Percentiles rank a stretch among this genome's conserved stretches.
These are phyloP conservation scores for Thalassoma bifasciatum DNA, from an alignment of 2,113 vertebrate genomes.

Conservation along the genomic window DNA sequence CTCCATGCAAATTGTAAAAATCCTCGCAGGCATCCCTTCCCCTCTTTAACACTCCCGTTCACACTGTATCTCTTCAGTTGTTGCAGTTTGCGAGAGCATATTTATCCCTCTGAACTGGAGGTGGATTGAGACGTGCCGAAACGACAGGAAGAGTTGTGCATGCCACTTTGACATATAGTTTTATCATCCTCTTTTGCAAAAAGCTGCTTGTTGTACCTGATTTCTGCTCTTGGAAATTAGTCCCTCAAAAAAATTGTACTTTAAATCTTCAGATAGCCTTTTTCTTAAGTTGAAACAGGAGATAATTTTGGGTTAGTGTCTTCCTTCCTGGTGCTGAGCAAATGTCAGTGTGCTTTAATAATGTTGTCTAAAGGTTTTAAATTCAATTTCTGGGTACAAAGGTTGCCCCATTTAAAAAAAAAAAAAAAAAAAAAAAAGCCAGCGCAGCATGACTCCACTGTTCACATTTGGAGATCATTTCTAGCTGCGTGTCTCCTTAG, in stretches of 20 bases:
- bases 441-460: neutral
- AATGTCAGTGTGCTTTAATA: conserved; percentile 25
- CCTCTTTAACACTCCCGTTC: conserved; percentile 37
- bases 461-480: conserved; percentile 18
- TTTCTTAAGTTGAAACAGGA: neutral
- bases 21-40: conserved; percentile 45
- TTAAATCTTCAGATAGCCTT: neutral
- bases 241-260: conserved; percentile 10
- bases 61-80: conserved; percentile 42
- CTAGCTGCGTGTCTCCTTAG: conserved; percentile 4
- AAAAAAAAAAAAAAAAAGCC: too few species aligned
- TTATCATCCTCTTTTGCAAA: conserved; percentile 8
- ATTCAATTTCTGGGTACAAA: neutral
- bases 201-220: conserved; percentile 4
- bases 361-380: neutral
- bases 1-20: conserved; percentile 64
- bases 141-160: conserved; percentile 8
- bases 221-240: conserved; percentile 12
- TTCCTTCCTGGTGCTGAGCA: conserved; percentile 14
- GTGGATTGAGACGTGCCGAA: conserved; percentile 44
- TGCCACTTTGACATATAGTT: neutral
- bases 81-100: conserved; percentile 38
- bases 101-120: conserved; percentile 34
- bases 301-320: neutral
- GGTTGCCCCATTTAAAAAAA: too few species aligned